Conservation (phyloP, 2,888 invertebrate genomes). For the Lissonota sp. region DNA sequence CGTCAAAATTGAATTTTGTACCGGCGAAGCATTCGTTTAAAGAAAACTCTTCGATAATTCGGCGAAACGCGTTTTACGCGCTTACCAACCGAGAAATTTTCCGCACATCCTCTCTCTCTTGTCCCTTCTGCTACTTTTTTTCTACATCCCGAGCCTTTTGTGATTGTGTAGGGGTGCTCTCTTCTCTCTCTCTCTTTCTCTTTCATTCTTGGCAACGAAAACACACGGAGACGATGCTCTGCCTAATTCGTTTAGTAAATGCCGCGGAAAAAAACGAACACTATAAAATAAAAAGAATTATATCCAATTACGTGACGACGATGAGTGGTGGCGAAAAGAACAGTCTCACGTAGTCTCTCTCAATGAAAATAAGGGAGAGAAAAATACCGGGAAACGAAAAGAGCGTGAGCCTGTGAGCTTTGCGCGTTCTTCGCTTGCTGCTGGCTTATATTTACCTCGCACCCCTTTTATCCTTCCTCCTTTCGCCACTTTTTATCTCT, state of each 20-base stretch:
- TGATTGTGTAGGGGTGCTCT: not conserved
- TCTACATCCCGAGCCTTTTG: not conserved
- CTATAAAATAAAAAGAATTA: slow-evolving; percentile 68
- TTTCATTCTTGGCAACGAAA: slow-evolving; percentile 69
- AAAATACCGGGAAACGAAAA: slow-evolving; percentile 44
- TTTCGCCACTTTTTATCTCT: slow-evolving; percentile 39
- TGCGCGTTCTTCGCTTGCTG: slow-evolving; percentile 71
- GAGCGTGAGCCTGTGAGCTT: slow-evolving; percentile 64
- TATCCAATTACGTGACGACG: slow-evolving; percentile 76
- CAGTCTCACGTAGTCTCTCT: slow-evolving; percentile 51
- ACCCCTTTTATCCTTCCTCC: slow-evolving; percentile 5
- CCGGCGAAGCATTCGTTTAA: slow-evolving; percentile 38
- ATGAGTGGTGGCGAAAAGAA: slow-evolving; percentile 61
- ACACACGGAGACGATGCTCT: slow-evolving; percentile 68
- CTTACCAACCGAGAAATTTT: not conserved
- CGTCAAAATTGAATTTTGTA: not conserved
- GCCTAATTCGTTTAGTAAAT: slow-evolving; percentile 76
- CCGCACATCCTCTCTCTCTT: not conserved
- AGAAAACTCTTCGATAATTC: slow-evolving; percentile 68
- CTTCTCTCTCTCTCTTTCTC: slow-evolving; percentile 38
- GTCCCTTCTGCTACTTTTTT: not conserved
- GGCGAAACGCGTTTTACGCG: slow-evolving; percentile 65
- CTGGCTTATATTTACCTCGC: slow-evolving; percentile 69
- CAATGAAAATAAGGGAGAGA: slow-evolving; percentile 23
- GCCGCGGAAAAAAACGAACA: slow-evolving; percentile 70